These are phyloP conservation scores for Botia almorhae DNA, from an alignment of 2,797 vertebrate genomes.

Conservation along the genomic window DNA sequence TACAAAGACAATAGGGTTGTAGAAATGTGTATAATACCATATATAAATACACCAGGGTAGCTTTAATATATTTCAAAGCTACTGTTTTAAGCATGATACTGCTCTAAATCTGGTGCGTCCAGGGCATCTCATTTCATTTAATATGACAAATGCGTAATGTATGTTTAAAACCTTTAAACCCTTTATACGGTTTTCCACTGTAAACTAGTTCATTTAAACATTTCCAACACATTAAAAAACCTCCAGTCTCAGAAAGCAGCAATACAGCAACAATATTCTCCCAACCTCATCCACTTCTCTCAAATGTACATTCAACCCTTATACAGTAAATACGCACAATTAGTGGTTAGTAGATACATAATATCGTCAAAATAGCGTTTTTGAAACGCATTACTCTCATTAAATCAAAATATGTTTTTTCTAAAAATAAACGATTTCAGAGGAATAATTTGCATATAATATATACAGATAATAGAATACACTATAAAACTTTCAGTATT, in stretches of 20 bases:
- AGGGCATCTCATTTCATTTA: background rate
- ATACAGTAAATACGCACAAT: constrained; percentile 70
- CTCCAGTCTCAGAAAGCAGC: constrained; percentile 68
- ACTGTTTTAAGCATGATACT: background rate
- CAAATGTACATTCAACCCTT: constrained; percentile 15
- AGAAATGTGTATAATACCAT: background rate
- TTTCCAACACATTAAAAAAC: background rate
- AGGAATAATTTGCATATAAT: constrained; percentile 51
- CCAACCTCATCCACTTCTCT: background rate
- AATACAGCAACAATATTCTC: constrained; percentile 62
- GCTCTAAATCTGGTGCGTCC: background rate
- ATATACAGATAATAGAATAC: constrained; percentile 48
- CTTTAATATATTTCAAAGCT: background rate
- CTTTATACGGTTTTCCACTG: constrained; percentile 35
- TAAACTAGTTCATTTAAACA: constrained; percentile 12
- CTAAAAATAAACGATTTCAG: constrained; percentile 59
- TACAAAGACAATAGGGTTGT: background rate
- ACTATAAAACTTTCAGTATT: constrained; percentile 14
- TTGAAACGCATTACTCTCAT: constrained; percentile 49
- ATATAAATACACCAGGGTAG: constrained; percentile 1
- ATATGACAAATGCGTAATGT: background rate
- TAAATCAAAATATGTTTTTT: constrained; percentile 59
- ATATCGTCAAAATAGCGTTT: constrained; percentile 58
- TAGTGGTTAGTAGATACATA: constrained; percentile 67
- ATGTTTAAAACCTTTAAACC: constrained; percentile 5